Conservation (phyloP, 2,113 vertebrate genomes). For the Tenebrosternarchus preto region DNA sequence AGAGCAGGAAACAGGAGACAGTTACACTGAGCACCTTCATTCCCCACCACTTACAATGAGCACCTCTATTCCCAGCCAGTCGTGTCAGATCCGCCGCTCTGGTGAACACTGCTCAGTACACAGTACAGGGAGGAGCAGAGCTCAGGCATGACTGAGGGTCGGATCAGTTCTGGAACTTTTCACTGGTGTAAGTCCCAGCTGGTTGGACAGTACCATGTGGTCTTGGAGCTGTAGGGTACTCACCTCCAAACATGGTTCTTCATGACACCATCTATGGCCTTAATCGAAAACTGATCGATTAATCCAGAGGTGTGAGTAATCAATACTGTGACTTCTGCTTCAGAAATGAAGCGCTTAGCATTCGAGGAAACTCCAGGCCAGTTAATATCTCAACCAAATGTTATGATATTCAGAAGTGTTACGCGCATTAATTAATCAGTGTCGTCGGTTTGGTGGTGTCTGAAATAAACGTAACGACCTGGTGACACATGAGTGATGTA, state of each 20-base stretch:
- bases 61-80: no score
- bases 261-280: background rate
- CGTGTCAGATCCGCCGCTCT: no score
- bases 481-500: constrained; percentile 73
- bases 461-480: constrained; percentile 74
- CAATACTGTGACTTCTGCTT: background rate
- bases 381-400: constrained; percentile 7
- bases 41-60: no score
- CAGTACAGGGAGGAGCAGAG: no score
- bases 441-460: constrained; percentile 65
- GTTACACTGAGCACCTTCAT: no score
- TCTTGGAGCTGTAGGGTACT: constrained; percentile 20
- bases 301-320: background rate
- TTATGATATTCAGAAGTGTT: constrained; percentile 52
- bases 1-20: no score
- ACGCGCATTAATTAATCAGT: constrained; percentile 71
- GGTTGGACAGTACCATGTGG: background rate
- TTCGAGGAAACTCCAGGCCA: background rate
- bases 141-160: constrained; percentile 9
- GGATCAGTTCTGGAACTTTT: constrained; percentile 33
- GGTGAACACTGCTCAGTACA: no score
- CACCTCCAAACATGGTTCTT: constrained; percentile 17
- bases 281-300: background rate
- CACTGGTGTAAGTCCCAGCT: constrained; percentile 37
- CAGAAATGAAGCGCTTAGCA: background rate